Percentiles rank a stretch among this genome's conserved stretches.
These are phyloP conservation scores for Entomobrya proxima DNA, from an alignment of 2,888 invertebrate genomes.

Conservation along the genomic window DNA sequence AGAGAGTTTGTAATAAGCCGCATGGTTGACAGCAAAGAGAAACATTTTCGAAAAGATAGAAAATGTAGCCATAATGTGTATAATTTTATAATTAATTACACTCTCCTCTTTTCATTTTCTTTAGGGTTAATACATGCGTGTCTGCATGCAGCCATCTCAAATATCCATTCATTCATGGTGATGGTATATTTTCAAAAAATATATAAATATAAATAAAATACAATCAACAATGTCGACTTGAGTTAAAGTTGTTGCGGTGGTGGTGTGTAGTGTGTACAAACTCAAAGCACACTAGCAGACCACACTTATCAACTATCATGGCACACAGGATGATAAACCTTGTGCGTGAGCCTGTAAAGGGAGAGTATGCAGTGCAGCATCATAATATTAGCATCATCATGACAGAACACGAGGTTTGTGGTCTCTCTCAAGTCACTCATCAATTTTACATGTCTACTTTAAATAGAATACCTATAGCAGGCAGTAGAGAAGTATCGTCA, in stretches of 20 bases:
- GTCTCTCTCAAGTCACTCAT: conserved; percentile 7
- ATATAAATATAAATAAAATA: no score
- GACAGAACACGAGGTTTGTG: conserved; percentile 21
- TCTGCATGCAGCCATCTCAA: neutral
- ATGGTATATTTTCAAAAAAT: no score
- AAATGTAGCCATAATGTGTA: neutral
- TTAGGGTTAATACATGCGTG: neutral
- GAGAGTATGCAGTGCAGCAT: neutral
- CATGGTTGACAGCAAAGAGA: no score
- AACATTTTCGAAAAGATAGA: no score
- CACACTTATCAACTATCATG: no score
- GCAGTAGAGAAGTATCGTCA: neutral
- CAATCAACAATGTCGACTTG: neutral
- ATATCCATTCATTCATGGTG: neutral
- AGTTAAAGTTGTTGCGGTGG: no score
- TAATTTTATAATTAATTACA: neutral
- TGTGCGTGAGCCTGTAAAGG: no score
- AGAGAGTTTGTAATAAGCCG: no score
- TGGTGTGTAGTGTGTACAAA: no score
- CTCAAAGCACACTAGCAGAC: no score
- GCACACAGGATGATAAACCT: no score
- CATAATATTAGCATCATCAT: neutral
- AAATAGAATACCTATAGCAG: neutral
- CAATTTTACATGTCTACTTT: neutral
- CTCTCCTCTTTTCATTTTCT: neutral